Evolutionary conservation across 2,113 vertebrate genomes (phyloP).

Genomic region (Oceanites oceanicus): DNA sequence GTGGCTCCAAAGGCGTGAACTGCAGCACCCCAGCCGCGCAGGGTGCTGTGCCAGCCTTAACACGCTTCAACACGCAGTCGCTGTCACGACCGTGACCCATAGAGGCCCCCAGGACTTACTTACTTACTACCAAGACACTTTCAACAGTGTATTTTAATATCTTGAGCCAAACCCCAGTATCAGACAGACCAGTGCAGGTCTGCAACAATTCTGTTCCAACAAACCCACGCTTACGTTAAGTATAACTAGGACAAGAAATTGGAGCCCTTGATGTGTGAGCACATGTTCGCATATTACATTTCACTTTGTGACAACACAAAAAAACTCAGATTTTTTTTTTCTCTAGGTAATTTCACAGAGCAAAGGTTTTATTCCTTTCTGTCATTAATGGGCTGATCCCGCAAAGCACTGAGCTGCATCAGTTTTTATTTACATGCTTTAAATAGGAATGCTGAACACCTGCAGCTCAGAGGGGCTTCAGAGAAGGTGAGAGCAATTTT

Average conservation of each 20-base stretch:
- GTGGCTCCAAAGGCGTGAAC: background rate
- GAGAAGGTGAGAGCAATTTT: background rate
- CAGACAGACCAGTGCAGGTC: background rate
- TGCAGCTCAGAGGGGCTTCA: background rate
- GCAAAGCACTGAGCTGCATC: background rate
- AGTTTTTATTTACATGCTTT: background rate
- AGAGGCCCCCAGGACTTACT: background rate
- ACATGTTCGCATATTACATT: background rate
- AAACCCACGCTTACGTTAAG: background rate
- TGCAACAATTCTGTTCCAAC: background rate
- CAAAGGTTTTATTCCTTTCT: background rate
- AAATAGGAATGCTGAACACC: background rate
- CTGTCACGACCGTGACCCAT: accelerated
- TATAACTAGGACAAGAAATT: background rate
- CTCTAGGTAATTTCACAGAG: background rate
- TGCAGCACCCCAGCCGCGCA: background rate
- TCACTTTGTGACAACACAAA: background rate
- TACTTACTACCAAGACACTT: background rate
- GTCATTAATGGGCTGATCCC: background rate
- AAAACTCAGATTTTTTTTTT: background rate
- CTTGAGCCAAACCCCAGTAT: background rate
- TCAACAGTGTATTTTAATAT: background rate
- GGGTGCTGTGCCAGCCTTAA: no score
- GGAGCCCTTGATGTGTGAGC: background rate
- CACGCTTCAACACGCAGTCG: accelerated